Percentiles rank a stretch among this genome's conserved stretches.
Conservation (phyloP, 1,140 invertebrate genomes). For the Bactericera cockerelli region DNA sequence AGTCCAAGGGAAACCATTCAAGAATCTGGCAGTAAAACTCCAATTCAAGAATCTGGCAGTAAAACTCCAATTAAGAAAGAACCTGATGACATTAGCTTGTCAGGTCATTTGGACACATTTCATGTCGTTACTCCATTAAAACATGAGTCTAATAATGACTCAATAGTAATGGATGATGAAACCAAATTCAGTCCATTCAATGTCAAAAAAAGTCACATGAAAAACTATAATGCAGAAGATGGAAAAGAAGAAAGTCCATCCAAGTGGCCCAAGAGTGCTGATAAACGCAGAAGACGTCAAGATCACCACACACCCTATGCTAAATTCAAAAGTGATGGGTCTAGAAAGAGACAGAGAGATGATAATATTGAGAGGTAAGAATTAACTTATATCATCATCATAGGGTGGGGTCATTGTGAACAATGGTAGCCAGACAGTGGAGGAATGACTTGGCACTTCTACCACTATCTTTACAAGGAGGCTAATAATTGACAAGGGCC, state of each 20-base stretch:
- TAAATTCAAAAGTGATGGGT: constrained; percentile 7
- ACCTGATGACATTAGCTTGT: not conserved
- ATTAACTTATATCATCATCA: no score
- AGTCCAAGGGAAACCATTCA: no score
- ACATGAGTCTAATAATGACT: not conserved
- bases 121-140: not conserved
- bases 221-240: not conserved
- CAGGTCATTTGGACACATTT: constrained; percentile 1
- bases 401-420: no score
- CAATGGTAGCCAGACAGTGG: no score
- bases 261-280: not conserved
- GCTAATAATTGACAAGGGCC: no score
- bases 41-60: not conserved
- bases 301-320: constrained; percentile 3
- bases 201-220: not conserved
- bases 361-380: constrained; percentile 6
- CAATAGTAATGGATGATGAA: constrained; percentile 3
- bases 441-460: no score
- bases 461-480: no score
- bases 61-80: not conserved
- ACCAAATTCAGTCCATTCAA: not conserved
- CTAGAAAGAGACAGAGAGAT: not conserved
- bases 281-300: not conserved
- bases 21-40: no score
- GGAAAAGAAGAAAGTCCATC: not conserved